Conservation (phyloP, 23 tunicate genomes). For the Diplosoma virens region DNA sequence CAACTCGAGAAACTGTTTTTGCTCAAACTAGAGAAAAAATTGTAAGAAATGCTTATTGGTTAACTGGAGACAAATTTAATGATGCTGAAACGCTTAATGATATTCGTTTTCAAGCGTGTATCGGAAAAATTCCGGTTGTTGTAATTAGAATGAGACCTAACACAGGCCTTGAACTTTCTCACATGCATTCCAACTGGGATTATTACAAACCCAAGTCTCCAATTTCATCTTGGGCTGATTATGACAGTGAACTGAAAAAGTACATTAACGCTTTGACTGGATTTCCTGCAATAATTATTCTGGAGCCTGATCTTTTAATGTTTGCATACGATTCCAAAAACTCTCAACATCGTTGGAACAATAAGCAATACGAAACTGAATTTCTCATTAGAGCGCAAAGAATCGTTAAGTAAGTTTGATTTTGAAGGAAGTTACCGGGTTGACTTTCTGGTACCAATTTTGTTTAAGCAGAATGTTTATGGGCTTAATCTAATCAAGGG, state of each 20-base stretch:
- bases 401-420: slow-evolving; percentile 62
- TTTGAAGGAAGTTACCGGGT: too few relatives aligned
- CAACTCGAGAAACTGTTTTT: slow-evolving; percentile 29
- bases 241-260: slow-evolving; percentile 55
- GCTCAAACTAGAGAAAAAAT: slow-evolving; percentile 11
- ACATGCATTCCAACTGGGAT: slow-evolving; percentile 44
- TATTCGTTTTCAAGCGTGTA: slow-evolving; percentile 55
- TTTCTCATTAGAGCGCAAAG: slow-evolving; percentile 65
- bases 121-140: slow-evolving; percentile 57
- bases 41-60: slow-evolving; percentile 65
- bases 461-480: too few relatives aligned
- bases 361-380: slow-evolving; percentile 67
- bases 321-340: slow-evolving; percentile 52
- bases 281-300: slow-evolving; percentile 68
- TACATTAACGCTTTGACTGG: slow-evolving; percentile 29
- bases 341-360: slow-evolving; percentile 67
- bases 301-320: slow-evolving; percentile 86
- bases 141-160: slow-evolving; percentile 81
- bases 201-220: slow-evolving; percentile 69
- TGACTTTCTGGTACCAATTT: too few relatives aligned
- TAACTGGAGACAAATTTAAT: slow-evolving; percentile 51
- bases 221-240: slow-evolving; percentile 54
- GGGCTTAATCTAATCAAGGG: background rate
- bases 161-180: slow-evolving; percentile 42
- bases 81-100: slow-evolving; percentile 43